Evolutionary conservation across 2,888 invertebrate genomes (phyloP).

Genomic region (Cryptus viduatorius): DNA sequence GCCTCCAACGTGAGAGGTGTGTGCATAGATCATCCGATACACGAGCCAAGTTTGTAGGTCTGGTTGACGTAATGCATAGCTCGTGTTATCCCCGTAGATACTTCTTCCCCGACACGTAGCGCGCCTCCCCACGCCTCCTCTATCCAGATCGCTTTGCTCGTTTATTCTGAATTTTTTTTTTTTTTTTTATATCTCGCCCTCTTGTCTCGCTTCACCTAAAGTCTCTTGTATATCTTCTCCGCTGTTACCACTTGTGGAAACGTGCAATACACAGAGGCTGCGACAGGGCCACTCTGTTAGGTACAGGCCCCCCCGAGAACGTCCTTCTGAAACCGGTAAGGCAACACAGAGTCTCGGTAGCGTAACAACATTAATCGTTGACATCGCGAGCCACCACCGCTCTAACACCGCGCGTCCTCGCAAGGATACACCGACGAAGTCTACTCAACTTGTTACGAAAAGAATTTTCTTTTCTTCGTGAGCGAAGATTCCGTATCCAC

Average conservation of each 20-base stretch:
- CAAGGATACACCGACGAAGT: neutral
- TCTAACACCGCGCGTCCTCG: neutral
- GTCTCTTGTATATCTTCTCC: neutral
- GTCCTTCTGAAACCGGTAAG: slow-evolving; percentile 67
- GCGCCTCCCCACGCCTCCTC: slow-evolving; percentile 21
- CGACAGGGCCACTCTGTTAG: neutral
- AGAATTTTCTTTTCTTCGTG: no score
- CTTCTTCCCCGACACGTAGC: slow-evolving; percentile 32
- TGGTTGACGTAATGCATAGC: slow-evolving; percentile 67
- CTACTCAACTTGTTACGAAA: no score
- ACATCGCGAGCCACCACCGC: slow-evolving; percentile 36
- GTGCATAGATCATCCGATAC: slow-evolving; percentile 66
- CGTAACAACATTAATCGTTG: slow-evolving; percentile 66
- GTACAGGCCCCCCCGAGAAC: slow-evolving; percentile 42
- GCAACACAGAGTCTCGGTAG: slow-evolving; percentile 59
- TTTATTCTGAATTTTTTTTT: slow-evolving; percentile 5
- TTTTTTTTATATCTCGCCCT: slow-evolving; percentile 14
- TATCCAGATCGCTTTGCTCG: slow-evolving; percentile 40
- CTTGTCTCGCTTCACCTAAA: slow-evolving; percentile 24
- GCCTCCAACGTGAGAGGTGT: slow-evolving; percentile 55
- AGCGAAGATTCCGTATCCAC: no score
- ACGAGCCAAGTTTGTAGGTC: slow-evolving; percentile 67
- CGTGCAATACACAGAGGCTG: slow-evolving; percentile 3
- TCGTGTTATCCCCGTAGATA: slow-evolving; percentile 62
- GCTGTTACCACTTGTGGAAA: slow-evolving; percentile 3